phyloP scores from a whole-genome alignment of 2,113 vertebrate genomes.

The Triplophysa tibetana region DNA sequence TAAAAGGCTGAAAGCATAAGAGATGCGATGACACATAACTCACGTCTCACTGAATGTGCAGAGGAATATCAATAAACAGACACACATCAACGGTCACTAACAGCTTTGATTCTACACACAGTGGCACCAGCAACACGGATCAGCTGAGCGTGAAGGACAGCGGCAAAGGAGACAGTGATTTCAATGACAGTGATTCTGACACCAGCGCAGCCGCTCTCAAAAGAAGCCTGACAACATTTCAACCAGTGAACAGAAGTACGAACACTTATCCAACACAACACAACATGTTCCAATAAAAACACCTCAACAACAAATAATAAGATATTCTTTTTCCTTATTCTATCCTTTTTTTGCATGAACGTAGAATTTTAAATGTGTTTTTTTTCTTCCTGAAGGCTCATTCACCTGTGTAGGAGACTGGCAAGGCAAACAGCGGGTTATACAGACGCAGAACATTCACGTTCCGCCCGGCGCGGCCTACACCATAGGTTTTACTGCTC shows the following conservation, averaged over 20 bases:
- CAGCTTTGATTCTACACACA: conserved; percentile 65
- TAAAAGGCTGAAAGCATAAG: background rate
- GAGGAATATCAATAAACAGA: conserved; percentile 65
- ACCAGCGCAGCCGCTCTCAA: conserved; percentile 67
- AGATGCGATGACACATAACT: background rate
- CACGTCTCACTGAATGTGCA: conserved; percentile 1
- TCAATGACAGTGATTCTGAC: conserved; percentile 76
- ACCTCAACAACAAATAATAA: too few species aligned
- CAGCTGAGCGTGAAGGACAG: conserved; percentile 80
- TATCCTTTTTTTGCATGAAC: too few species aligned
- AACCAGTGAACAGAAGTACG: conserved; percentile 65
- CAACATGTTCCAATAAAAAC: background rate
- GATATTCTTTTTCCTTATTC: too few species aligned
- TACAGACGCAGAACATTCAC: conserved; percentile 38
- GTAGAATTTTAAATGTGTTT: too few species aligned
- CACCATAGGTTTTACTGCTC: conserved; percentile 66
- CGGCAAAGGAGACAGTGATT: conserved; percentile 77
- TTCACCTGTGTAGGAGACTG: conserved; percentile 48
- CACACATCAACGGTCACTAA: conserved; percentile 54
- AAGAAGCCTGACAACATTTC: conserved; percentile 66
- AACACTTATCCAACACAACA: background rate
- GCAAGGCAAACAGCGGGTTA: background rate
- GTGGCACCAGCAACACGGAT: conserved; percentile 69
- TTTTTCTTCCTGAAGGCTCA: conserved; percentile 59
- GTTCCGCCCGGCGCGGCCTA: conserved; percentile 61